Base-by-base conservation (phyloP, 30 jellyfish, hydroid and myxozoan species). In the Hydractinia echinata region DNA sequence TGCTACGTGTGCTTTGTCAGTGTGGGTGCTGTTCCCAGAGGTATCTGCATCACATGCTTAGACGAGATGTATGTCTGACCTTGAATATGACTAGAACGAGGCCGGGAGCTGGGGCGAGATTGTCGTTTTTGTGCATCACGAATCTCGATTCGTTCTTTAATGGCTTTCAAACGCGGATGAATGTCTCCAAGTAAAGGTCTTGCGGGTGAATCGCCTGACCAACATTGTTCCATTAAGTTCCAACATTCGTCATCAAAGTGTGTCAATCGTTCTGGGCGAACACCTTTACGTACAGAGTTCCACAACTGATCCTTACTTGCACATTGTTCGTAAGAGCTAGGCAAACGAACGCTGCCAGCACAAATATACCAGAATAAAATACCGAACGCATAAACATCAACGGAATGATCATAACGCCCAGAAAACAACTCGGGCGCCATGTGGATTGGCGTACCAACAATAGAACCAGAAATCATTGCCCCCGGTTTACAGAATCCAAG, bases 241-340 rank as follows among this genome's bases (percentile, higher is more conserved):
- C 99, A 93, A 77, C 99, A 93, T n/a, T 93, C 99, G 66, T 93
- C 99, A 60, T 93, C 99, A 78, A 93, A 93, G 67, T 93, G 96
- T 8, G 96, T 95, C 39, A 93, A 86, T 58, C 99, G 82, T 71
- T 93, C 99, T 13, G 99, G 99, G 7, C 99, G 82, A 54, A 93
- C 94, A 19, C 99, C 99, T 70, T 93, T 93, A 51, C 99, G 94
- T 5, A 93, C 99, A 9, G 99, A 93, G 62, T 93, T 93, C 99
- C 99, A 93, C n/a, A 93, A 94, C 79, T 93, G 99, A 76, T 93
- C 99, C 71, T 93, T 93, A 76, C 96, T 87, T 9, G 99, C 99
- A 73, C 99, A 93, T 55, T 93, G 99, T 61, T 93, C 99, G 67
- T 93, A 93, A 15, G 99, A 90, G 53, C 95, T 83, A 30, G 99